phyloP scores from a whole-genome alignment of 1,140 invertebrate genomes.

The Zaprionus vittiger region DNA sequence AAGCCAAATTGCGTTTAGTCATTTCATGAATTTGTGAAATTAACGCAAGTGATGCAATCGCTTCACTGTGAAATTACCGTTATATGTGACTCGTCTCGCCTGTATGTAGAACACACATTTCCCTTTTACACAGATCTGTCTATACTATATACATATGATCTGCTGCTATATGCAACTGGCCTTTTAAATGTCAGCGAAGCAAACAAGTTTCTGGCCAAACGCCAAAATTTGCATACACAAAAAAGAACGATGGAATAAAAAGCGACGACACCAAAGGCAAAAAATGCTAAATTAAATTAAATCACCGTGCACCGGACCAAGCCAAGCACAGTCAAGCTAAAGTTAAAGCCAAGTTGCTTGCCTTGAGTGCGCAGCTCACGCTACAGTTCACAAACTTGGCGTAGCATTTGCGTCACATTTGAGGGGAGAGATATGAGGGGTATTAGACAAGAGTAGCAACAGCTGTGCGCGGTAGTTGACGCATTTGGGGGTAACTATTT shows the following conservation, averaged over 20 bases:
- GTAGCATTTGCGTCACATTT: constrained; percentile 26
- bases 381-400: constrained; percentile 45
- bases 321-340: constrained; percentile 5
- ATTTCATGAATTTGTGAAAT: constrained; percentile 80
- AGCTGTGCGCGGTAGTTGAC: constrained; percentile 13
- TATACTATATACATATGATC: neutral
- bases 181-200: constrained; percentile 44
- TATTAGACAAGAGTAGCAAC: constrained; percentile 25
- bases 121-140: neutral
- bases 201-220: constrained; percentile 29
- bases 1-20: constrained; percentile 22
- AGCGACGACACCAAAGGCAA: constrained; percentile 11
- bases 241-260: constrained; percentile 17
- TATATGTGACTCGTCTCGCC: neutral
- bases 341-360: constrained; percentile 37
- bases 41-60: constrained; percentile 66
- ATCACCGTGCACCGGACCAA: constrained; percentile 26
- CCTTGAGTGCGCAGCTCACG: constrained; percentile 50
- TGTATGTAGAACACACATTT: constrained; percentile 9
- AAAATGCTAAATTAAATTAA: constrained; percentile 48
- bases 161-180: neutral
- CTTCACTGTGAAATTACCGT: constrained; percentile 30
- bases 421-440: neutral
- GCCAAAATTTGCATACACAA: constrained; percentile 33
- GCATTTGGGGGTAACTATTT: neutral